Base-by-base conservation (phyloP, 2,113 vertebrate genomes). In the Campylomormyrus numenius region DNA sequence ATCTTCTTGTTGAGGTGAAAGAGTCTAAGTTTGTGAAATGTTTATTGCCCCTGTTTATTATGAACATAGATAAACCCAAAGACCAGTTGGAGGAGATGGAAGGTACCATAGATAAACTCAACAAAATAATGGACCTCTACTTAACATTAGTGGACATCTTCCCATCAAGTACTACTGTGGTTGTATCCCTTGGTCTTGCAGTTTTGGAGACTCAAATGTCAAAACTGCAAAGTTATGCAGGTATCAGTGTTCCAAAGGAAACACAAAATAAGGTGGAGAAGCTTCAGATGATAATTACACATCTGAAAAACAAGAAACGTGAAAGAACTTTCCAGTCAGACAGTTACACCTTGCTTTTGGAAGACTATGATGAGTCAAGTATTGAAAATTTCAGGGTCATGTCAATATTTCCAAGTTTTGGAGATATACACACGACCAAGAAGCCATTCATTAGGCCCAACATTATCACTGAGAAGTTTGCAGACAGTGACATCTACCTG, bases 381-480 rank as follows among this genome's bases (percentile, higher is more conserved):
- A 13, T 89, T n/a, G 89, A 89, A 11, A 89, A 92, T 45, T 93
- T 93, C 70, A 88, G 88, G 66, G 19, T 17, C 1, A 85, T 93
- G 90, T 92, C 93, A 3, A 70, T 94, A 62, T 93, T 92, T 83
- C 93, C 93, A 13, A 92, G 91, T 3, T 88, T 91, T 17, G 89
- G 92, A 66, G 93, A 94, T 27, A 89, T 94, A 13, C 91, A 92
- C 62, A 53, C 74, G 31, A 91, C 89, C n/a, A 46, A 89, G 27
- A 86, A 85, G 1, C 87, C 90, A 5, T 91, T 70, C 13, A 88
- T 94, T 87, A 91, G 92, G 19, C 91, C 92, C 19, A 94, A 94
- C 74, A 87, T 92, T 6, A 46, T 91, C n/a, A 53, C 27, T 24
- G 90, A 91, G 42, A 90, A 50, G 31, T 93, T 92, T 87, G 7